These are phyloP conservation scores for Apistogramma diplotaenia DNA, from an alignment of 2,113 vertebrate species.

Conservation along the genomic window DNA sequence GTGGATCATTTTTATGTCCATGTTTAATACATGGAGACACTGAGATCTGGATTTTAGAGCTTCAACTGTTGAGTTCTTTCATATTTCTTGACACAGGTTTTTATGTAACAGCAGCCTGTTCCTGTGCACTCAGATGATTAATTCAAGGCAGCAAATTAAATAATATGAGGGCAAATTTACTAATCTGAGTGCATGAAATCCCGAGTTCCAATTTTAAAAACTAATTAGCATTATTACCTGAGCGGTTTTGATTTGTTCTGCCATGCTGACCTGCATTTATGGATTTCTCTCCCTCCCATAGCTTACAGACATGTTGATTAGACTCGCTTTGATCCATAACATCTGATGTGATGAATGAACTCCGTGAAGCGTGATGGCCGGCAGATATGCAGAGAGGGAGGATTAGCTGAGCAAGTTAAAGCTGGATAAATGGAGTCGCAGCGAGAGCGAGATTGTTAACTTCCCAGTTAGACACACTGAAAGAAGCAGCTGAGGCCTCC, in stretches of 20 bases:
- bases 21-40: background rate
- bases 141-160: background rate
- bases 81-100: background rate
- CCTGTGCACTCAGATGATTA: background rate
- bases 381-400: constrained; percentile 23
- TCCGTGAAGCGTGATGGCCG: background rate
- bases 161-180: background rate
- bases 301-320: background rate
- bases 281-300: background rate
- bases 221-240: background rate
- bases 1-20: background rate
- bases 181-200: background rate
- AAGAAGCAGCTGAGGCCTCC: background rate
- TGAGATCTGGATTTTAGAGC: background rate
- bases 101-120: background rate
- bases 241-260: background rate
- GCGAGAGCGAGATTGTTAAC: background rate
- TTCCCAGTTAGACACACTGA: background rate
- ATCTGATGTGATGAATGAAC: constrained; percentile 35
- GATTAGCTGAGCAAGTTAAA: constrained; percentile 17
- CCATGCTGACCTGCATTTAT: constrained; percentile 1
- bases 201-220: background rate
- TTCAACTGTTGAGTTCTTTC: background rate
- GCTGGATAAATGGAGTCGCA: background rate
- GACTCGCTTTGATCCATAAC: constrained; percentile 12